phyloP scores from a whole-genome alignment of 2,888 invertebrate species.

The Amblyjoppa fuscipennis region DNA sequence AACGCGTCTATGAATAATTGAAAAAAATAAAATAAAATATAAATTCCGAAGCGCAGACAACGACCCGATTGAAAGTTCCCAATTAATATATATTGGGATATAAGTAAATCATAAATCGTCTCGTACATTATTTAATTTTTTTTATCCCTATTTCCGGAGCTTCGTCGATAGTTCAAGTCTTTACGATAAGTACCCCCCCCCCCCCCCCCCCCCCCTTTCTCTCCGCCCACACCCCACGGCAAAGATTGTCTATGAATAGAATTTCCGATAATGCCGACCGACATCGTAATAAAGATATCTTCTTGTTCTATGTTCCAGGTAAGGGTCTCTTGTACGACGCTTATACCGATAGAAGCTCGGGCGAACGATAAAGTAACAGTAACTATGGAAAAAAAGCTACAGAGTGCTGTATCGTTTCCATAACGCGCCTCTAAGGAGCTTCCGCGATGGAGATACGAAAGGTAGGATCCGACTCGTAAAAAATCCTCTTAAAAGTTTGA shows the following conservation, averaged over 20 bases:
- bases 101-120: neutral
- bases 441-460: conserved; percentile 14
- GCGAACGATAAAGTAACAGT: conserved; percentile 23
- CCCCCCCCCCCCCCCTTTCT: neutral
- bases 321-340: conserved; percentile 23
- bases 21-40: neutral
- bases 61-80: neutral
- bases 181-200: neutral
- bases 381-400: conserved; percentile 15
- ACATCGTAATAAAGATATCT: conserved; percentile 15
- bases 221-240: neutral
- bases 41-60: neutral
- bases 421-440: conserved; percentile 28
- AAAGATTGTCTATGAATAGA: conserved; percentile 16
- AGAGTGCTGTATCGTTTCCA: conserved; percentile 6
- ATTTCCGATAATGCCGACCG: conserved; percentile 8
- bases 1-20: neutral
- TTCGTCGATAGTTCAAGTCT: neutral
- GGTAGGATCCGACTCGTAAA: conserved; percentile 20
- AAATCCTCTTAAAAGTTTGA: neutral
- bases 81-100: neutral
- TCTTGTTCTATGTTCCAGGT: conserved; percentile 44
- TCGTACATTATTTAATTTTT: neutral
- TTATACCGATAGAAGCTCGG: neutral
- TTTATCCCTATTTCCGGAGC: neutral